These are phyloP conservation scores for Drosophila borealis DNA, from an alignment of 2,888 invertebrate species.

Conservation along the genomic window DNA sequence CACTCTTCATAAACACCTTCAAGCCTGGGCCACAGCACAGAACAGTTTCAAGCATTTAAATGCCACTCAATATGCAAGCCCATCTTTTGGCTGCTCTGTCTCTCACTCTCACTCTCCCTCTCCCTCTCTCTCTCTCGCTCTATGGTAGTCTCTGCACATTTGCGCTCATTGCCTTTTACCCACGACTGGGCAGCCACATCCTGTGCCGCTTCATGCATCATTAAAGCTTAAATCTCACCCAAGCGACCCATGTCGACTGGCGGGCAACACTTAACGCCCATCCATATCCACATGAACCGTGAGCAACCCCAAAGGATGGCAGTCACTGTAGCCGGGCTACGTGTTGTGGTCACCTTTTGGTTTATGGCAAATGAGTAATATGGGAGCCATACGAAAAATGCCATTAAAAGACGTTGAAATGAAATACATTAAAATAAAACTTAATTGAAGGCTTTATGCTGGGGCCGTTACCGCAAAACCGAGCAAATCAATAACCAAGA, in stretches of 20 bases:
- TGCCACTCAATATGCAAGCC: slow-evolving; percentile 78
- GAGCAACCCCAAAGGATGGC: slow-evolving; percentile 42
- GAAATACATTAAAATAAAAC: slow-evolving; percentile 80
- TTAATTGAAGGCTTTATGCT: slow-evolving; percentile 75
- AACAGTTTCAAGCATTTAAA: slow-evolving; percentile 70
- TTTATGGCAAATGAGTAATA: slow-evolving; percentile 78
- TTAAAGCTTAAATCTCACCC: slow-evolving; percentile 81
- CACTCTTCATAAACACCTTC: slow-evolving; percentile 74
- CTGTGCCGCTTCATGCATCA: slow-evolving; percentile 81
- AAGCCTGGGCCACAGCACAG: slow-evolving; percentile 45
- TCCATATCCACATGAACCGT: slow-evolving; percentile 17
- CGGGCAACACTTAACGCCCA: slow-evolving; percentile 73
- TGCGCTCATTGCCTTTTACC: slow-evolving; percentile 79
- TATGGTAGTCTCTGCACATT: slow-evolving; percentile 55
- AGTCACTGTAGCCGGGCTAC: slow-evolving; percentile 53
- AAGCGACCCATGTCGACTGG: slow-evolving; percentile 74
- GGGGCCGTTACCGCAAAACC: slow-evolving; percentile 52
- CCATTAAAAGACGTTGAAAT: slow-evolving; percentile 78
- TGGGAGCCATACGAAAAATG: slow-evolving; percentile 70
- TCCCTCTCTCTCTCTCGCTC: slow-evolving; percentile 5
- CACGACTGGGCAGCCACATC: slow-evolving; percentile 80
- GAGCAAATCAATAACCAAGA: slow-evolving; percentile 70
- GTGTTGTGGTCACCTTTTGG: slow-evolving; percentile 79
- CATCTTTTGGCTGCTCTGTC: slow-evolving; percentile 46
- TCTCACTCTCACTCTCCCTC: neutral